These are phyloP conservation scores for Temnopleurus reevesii DNA, from an alignment of 53 echinoderm and acorn worm species.

Conservation along the genomic window DNA sequence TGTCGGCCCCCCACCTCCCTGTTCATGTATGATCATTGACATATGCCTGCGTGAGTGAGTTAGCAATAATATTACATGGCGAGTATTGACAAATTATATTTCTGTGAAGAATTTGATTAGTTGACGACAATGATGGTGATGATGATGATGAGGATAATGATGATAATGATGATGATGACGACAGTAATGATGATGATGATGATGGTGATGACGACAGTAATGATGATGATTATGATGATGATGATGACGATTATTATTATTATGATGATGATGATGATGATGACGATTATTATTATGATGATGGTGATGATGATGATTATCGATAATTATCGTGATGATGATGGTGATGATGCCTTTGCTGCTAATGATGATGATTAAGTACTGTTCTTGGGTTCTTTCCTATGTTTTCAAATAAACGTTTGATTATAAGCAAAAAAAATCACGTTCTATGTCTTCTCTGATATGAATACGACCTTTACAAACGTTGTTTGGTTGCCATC, in stretches of 20 bases:
- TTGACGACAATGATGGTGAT: neutral
- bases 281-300: neutral
- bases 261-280: neutral
- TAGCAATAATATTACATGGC: neutral
- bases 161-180: neutral
- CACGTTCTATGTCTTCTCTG: too few relatives aligned
- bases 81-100: neutral
- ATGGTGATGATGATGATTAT: neutral
- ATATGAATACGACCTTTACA: too few relatives aligned
- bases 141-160: neutral
- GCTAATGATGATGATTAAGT: neutral
- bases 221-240: neutral
- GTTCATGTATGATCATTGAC: too few relatives aligned
- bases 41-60: neutral
- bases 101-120: too few relatives aligned
- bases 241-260: neutral
- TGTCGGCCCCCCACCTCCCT: too few relatives aligned
- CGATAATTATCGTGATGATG: neutral
- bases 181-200: neutral
- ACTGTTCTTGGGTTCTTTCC: too few relatives aligned
- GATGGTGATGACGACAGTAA: neutral
- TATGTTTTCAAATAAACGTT: too few relatives aligned
- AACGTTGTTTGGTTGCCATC: too few relatives aligned
- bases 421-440: too few relatives aligned
- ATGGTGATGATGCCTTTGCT: neutral